These are phyloP conservation scores for Montipora capricornis DNA, from an alignment of 64 coral and sea anemone species.

Conservation along the genomic window DNA sequence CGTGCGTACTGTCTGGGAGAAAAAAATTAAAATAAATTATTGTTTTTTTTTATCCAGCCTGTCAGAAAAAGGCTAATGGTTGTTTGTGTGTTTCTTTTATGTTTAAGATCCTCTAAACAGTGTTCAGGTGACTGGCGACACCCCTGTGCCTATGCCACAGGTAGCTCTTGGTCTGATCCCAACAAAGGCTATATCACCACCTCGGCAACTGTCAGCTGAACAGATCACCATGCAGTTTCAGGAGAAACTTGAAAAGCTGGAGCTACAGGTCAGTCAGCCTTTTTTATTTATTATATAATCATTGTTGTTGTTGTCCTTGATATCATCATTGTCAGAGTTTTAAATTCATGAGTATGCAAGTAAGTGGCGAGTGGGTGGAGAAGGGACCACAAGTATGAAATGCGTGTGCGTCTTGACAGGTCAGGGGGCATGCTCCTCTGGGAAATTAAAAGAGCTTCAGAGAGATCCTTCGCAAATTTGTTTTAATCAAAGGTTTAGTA, in stretches of 20 bases:
- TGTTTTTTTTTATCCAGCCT: too few species aligned
- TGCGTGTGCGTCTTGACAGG: too few species aligned
- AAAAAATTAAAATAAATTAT: too few species aligned
- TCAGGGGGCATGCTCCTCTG: too few species aligned
- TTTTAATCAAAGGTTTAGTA: too few species aligned
- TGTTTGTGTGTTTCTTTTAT: background rate
- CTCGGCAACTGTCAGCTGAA: background rate
- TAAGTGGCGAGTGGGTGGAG: too few species aligned
- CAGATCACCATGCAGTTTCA: slow-evolving; percentile 73
- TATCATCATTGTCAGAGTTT: background rate
- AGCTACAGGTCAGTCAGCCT: slow-evolving; percentile 33
- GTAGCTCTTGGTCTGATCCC: slow-evolving; percentile 78
- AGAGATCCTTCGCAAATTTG: too few species aligned
- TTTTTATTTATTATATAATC: background rate
- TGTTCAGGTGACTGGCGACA: slow-evolving; percentile 13
- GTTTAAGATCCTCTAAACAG: slow-evolving; percentile 29
- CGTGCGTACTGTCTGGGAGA: too few species aligned
- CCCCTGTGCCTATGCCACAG: slow-evolving; percentile 62
- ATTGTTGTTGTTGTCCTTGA: background rate
- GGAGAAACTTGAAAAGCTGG: slow-evolving; percentile 82
- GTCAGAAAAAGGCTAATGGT: background rate
- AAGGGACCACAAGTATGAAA: too few species aligned
- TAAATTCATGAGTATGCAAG: background rate
- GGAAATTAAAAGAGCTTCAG: too few species aligned
- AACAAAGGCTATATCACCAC: slow-evolving; percentile 35